Percentiles rank a stretch among this genome's conserved stretches.
phyloP scores from a whole-genome alignment of 1,140 invertebrate species.

The Bombus pyrosoma region DNA sequence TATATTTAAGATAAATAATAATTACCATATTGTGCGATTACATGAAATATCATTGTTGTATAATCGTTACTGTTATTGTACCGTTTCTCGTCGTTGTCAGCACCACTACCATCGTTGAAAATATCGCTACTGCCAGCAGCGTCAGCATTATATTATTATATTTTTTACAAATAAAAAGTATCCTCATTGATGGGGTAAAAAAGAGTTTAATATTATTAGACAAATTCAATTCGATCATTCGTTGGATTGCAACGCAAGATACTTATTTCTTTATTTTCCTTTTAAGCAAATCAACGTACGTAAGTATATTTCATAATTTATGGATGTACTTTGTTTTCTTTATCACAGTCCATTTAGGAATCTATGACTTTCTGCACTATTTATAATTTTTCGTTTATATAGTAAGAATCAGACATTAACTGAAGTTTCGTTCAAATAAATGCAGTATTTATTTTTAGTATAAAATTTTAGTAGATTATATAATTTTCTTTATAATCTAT shows the following conservation, averaged over 20 bases:
- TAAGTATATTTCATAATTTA: background rate
- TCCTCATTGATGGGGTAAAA: conserved; percentile 51
- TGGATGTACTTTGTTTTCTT: background rate
- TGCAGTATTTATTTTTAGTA: too few species aligned
- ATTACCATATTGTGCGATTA: conserved; percentile 35
- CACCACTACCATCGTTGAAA: conserved; percentile 33
- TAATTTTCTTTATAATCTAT: too few species aligned
- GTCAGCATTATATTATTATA: conserved; percentile 76
- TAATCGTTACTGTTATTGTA: conserved; percentile 9
- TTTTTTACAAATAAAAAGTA: conserved; percentile 81
- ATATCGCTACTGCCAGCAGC: conserved; percentile 43
- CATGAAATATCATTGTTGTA: conserved; percentile 15
- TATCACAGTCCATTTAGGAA: background rate
- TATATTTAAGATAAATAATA: conserved; percentile 29
- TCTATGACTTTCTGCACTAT: too few species aligned
- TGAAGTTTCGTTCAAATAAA: too few species aligned
- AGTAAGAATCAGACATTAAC: too few species aligned
- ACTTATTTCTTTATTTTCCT: background rate
- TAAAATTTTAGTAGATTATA: too few species aligned
- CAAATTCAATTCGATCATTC: background rate
- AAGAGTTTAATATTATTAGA: background rate
- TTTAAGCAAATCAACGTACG: background rate
- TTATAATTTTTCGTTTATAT: too few species aligned
- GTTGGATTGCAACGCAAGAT: background rate
- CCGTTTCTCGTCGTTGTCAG: conserved; percentile 24